Conservation (phyloP, 2,888 invertebrate species). For the Chloromyia formosa region DNA sequence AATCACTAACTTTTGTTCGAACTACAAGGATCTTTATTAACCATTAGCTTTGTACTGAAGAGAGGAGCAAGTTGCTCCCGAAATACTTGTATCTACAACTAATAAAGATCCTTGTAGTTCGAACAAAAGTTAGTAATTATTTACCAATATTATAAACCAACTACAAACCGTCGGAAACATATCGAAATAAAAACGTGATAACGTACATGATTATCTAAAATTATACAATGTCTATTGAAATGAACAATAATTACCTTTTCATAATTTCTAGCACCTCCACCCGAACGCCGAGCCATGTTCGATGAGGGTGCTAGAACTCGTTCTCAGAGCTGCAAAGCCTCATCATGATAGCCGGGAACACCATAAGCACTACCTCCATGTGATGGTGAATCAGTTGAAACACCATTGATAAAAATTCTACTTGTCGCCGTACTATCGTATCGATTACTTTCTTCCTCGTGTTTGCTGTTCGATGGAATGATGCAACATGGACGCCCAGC, state of each 20-base stretch:
- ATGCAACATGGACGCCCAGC: constrained; percentile 62
- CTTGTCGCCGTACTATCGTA: constrained; percentile 66
- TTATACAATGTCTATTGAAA: too few species aligned
- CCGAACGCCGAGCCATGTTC: not conserved
- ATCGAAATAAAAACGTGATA: too few species aligned
- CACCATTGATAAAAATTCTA: constrained; percentile 64
- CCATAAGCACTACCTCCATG: constrained; percentile 46
- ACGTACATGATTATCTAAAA: too few species aligned
- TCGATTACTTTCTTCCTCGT: constrained; percentile 57
- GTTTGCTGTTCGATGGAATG: constrained; percentile 57
- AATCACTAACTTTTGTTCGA: too few species aligned
- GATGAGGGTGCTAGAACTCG: constrained; percentile 66
- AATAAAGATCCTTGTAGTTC: too few species aligned
- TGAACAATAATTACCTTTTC: constrained; percentile 40
- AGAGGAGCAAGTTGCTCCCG: too few species aligned
- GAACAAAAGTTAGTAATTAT: too few species aligned
- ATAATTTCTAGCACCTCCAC: constrained; percentile 22
- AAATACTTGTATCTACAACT: too few species aligned
- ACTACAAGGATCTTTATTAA: too few species aligned
- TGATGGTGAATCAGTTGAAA: constrained; percentile 58
- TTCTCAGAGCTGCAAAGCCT: constrained; percentile 66
- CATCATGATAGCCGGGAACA: constrained; percentile 54
- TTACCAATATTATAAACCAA: too few species aligned
- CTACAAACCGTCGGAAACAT: too few species aligned
- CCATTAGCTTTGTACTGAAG: too few species aligned